phyloP scores from a whole-genome alignment of 1,140 invertebrate species.

The Zaprionus africanus region DNA sequence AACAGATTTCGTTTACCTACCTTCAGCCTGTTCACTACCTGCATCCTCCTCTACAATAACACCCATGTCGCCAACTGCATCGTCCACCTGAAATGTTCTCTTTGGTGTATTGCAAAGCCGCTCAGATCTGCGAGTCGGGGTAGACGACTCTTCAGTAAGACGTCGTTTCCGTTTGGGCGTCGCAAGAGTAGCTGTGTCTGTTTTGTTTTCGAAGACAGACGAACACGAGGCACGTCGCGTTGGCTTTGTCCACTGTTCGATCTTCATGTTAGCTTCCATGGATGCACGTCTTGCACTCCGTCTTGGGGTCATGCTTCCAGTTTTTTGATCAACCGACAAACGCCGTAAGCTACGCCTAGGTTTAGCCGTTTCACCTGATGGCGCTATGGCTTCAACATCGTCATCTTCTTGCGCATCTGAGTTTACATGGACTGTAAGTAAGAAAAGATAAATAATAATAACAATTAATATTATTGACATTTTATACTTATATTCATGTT shows the following conservation, averaged over 20 bases:
- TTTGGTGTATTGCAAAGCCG: conserved; percentile 48
- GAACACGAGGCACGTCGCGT: conserved; percentile 58
- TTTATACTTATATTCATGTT: conserved; percentile 1
- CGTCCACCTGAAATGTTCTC: conserved; percentile 35
- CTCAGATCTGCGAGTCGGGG: conserved; percentile 52
- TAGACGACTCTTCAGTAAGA: conserved; percentile 50
- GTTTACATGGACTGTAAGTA: background rate
- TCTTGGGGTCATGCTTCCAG: conserved; percentile 42
- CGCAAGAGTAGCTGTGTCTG: background rate
- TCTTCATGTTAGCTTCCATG: conserved; percentile 31
- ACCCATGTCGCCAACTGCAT: conserved; percentile 68
- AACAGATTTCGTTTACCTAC: conserved; percentile 27
- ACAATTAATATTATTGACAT: background rate
- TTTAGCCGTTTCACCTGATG: conserved; percentile 16
- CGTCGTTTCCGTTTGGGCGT: conserved; percentile 59
- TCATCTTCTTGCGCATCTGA: background rate
- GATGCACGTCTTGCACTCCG: conserved; percentile 58
- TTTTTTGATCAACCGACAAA: conserved; percentile 40
- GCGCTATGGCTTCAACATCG: background rate
- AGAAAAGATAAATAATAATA: background rate
- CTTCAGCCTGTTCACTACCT: conserved; percentile 14
- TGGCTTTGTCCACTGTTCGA: conserved; percentile 17
- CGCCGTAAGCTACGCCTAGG: conserved; percentile 38
- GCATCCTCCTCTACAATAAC: conserved; percentile 61
- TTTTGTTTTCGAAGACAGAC: conserved; percentile 1